Conservation (phyloP, 1,140 invertebrate species). For the Pteromalus puparum region DNA sequence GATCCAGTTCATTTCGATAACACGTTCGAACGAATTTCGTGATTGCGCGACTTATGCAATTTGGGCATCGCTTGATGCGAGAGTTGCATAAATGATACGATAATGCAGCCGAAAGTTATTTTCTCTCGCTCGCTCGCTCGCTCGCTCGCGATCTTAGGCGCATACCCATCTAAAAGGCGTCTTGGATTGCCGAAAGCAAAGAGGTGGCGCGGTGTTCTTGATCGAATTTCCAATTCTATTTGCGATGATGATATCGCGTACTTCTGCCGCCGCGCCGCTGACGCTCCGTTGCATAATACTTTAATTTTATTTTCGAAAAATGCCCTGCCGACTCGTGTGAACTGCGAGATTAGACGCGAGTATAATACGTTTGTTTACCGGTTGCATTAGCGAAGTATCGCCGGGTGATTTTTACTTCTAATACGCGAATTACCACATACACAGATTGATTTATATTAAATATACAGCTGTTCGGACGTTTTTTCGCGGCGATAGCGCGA, state of each 20-base stretch:
- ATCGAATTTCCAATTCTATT: constrained; percentile 28
- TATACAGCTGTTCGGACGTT: not conserved
- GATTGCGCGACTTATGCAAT: constrained; percentile 10
- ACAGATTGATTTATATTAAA: not conserved
- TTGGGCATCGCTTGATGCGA: too few relatives aligned
- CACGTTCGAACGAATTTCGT: not conserved
- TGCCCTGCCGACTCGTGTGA: not conserved
- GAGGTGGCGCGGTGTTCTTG: not conserved
- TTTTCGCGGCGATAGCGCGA: not conserved
- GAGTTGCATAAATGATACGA: constrained; percentile 9
- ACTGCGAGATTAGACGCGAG: not conserved
- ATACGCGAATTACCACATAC: not conserved
- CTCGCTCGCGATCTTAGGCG: not conserved
- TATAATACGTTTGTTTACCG: not conserved
- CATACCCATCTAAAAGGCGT: not conserved
- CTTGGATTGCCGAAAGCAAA: constrained; percentile 24
- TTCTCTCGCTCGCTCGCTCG: too few relatives aligned
- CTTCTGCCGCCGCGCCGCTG: not conserved
- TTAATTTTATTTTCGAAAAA: constrained; percentile 25
- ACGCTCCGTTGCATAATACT: constrained; percentile 5
- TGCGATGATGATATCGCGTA: constrained; percentile 23
- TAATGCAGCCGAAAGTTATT: constrained; percentile 14
- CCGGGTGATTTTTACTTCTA: not conserved
- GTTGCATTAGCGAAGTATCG: not conserved
- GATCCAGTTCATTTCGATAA: constrained; percentile 20